Base-by-base conservation (phyloP, 2,113 vertebrate species). In the Chaetops frenatus region DNA sequence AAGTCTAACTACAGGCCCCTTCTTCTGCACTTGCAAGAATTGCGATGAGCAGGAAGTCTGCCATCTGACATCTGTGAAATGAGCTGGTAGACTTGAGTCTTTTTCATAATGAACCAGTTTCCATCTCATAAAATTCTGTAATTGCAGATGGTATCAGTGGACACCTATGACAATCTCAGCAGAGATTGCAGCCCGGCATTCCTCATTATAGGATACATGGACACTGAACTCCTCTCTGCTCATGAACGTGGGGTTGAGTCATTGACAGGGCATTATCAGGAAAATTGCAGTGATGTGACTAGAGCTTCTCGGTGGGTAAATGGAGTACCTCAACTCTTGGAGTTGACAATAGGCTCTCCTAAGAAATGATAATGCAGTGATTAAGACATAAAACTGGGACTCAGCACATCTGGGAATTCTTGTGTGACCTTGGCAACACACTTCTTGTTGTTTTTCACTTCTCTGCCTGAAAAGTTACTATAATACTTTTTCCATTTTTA, bases 31-130 rank as follows among this genome's bases (percentile, higher is more conserved):
- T 78, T 66, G 85, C 69, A 86, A 66, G 91, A 90, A 86, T 10
- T 27, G 14, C 35, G 18, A 67, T 64, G 79, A 69, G 84, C 36
- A 19, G 71, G 69, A 88, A 73, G 81, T 56, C 85, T 90, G 60
- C 95, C 72, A 47, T 83, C 91, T 95, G 95, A 96, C 94, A 91
- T 89, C 92, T 97, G 92, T 84, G 94, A 96, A 95, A 94, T 90
- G 88, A 94, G 80, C 88, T 96, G 85, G 92, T 96, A 95, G 92
- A 84, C 86, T 90, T 86, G 81, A 83, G 86, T 94, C 88, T 88
- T 96, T 90, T 95, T 95, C 88, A 88, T 97, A 96, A 96, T 96
- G 93, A 96, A 94, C 95, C 88, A 78, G 93, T 94, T 94, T 94
- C 95, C 92, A 92, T 95, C 93, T 97, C 92, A 96, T 95, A 97